These are phyloP conservation scores for Platycheirus rosarum DNA, from an alignment of 2,888 invertebrate species.

Conservation along the genomic window DNA sequence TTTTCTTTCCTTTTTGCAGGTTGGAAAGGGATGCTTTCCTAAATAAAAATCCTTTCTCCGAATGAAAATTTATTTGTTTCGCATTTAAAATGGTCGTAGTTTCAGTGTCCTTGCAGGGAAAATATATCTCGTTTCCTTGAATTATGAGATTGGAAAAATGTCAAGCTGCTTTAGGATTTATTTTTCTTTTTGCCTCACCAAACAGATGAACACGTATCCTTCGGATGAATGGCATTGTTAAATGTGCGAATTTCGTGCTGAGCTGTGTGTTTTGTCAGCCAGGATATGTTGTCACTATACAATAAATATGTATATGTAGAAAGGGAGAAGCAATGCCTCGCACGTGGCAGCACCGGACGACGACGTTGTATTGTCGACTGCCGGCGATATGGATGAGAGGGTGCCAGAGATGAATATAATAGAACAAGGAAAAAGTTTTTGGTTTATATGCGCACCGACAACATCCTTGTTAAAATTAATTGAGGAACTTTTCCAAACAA, in stretches of 20 bases:
- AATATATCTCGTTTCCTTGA: slow-evolving; percentile 9
- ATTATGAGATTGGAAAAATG: slow-evolving; percentile 60
- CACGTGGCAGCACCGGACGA: slow-evolving; percentile 17
- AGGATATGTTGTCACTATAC: slow-evolving; percentile 22
- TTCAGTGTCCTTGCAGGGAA: slow-evolving; percentile 5
- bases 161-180: slow-evolving; percentile 40
- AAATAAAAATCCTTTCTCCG: slow-evolving; percentile 7
- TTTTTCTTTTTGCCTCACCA: slow-evolving; percentile 4
- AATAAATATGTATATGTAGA: not conserved
- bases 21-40: slow-evolving; percentile 1
- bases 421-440: slow-evolving; percentile 48
- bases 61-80: slow-evolving; percentile 52
- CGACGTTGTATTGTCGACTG: not conserved
- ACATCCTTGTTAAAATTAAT: slow-evolving; percentile 69
- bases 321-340: not conserved
- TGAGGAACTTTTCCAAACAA: slow-evolving; percentile 66
- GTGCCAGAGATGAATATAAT: not conserved
- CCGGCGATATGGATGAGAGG: not conserved
- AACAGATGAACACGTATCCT: slow-evolving; percentile 55
- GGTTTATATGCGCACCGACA: slow-evolving; percentile 40
- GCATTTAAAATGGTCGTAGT: slow-evolving; percentile 29
- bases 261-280: slow-evolving; percentile 33
- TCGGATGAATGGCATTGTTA: slow-evolving; percentile 64
- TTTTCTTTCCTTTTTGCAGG: not conserved
- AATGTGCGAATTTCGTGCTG: slow-evolving; percentile 55